A percentile compares a stretch with the other conserved stretches of the same genome.
Conservation (phyloP, 2,797 vertebrate genomes). For the Peromyscus aztecus region DNA sequence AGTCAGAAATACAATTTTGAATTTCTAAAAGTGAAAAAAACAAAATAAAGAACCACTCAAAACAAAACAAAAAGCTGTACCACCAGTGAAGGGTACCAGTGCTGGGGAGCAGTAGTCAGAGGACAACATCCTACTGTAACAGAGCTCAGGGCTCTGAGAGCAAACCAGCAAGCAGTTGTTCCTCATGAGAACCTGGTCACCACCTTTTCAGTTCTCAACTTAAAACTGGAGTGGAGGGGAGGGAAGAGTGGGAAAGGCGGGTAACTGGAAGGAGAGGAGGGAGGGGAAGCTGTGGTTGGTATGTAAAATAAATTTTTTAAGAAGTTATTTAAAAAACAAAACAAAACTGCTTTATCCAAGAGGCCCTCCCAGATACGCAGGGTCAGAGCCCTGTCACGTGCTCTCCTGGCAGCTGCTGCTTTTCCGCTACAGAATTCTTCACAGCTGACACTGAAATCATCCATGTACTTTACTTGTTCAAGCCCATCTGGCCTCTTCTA, state of each 20-base stretch:
- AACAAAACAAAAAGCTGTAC: background rate
- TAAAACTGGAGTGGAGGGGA: background rate
- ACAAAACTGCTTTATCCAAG: background rate
- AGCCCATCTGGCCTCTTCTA: background rate
- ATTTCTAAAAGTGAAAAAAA: background rate
- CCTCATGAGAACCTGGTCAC: constrained; percentile 5
- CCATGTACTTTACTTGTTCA: background rate
- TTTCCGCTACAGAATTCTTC: constrained; percentile 23
- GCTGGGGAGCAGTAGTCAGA: background rate
- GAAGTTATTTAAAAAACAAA: too few species aligned
- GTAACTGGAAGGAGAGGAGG: too few species aligned
- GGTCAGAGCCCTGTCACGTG: background rate
- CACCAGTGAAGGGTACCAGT: too few species aligned
- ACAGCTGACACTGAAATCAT: background rate
- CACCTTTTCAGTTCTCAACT: background rate
- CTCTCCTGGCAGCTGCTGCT: background rate
- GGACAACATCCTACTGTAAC: background rate
- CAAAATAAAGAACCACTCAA: background rate
- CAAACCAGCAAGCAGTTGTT: background rate
- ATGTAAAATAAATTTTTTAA: too few species aligned
- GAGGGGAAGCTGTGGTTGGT: too few species aligned
- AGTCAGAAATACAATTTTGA: background rate
- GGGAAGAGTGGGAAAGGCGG: too few species aligned
- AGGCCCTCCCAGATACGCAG: background rate
- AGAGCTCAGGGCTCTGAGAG: background rate